These are phyloP conservation scores for Microctonus brassicae DNA, from an alignment of 2,888 invertebrate genomes.

Conservation along the genomic window DNA sequence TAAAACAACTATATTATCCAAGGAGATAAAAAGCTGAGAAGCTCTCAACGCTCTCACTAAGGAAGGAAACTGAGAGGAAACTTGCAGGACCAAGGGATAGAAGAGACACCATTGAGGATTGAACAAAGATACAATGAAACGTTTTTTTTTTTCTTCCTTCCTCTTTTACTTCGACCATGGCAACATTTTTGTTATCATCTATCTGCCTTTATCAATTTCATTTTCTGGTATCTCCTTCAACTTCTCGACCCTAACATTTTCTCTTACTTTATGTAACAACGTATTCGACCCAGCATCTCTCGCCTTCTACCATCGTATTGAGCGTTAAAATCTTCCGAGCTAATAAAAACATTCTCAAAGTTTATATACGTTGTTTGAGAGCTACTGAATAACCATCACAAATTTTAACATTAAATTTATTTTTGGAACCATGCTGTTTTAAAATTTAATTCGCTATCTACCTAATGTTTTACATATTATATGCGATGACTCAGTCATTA, in stretches of 20 bases:
- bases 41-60: conserved; percentile 3
- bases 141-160: neutral
- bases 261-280: neutral
- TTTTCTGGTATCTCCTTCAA: neutral
- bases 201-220: conserved; percentile 8
- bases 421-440: neutral
- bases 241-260: neutral
- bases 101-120: too few relatives aligned
- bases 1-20: conserved; percentile 23
- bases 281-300: neutral
- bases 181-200: conserved; percentile 8
- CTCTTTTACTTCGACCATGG: neutral
- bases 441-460: neutral
- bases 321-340: conserved; percentile 39
- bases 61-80: neutral
- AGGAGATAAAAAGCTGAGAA: conserved; percentile 9
- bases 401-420: conserved; percentile 46
- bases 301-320: neutral
- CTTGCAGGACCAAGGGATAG: too few relatives aligned
- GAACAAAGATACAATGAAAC: neutral
- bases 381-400: conserved; percentile 44
- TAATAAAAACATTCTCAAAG: conserved; percentile 47
- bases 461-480: too few relatives aligned
- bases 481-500: too few relatives aligned
- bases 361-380: conserved; percentile 34